Conservation (phyloP, 2,113 vertebrate species). For the Chaetorhynchus papuensis region DNA sequence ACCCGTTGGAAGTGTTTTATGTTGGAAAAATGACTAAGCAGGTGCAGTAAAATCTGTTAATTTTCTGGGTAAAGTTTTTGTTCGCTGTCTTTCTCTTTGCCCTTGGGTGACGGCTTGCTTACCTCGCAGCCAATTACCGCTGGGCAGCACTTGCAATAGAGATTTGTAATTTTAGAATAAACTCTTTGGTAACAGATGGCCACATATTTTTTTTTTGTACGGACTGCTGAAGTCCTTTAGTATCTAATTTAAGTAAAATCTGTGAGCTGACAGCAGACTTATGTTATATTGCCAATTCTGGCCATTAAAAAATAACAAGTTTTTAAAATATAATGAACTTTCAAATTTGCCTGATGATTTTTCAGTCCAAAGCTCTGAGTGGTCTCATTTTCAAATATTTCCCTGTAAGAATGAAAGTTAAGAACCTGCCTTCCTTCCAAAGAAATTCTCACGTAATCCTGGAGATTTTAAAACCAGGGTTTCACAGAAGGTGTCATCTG, state of each 20-base stretch:
- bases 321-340: background rate
- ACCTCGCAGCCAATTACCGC: background rate
- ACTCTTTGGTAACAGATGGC: constrained; percentile 44
- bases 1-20: background rate
- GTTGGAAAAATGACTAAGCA: background rate
- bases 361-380: background rate
- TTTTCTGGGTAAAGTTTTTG: background rate
- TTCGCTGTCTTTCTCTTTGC: background rate
- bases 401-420: background rate
- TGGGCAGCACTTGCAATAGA: background rate
- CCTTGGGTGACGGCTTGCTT: background rate
- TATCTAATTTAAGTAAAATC: constrained; percentile 50
- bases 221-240: constrained; percentile 30
- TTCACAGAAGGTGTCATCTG: background rate
- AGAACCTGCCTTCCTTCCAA: background rate
- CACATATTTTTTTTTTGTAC: background rate
- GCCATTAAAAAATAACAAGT: constrained; percentile 1
- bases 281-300: background rate
- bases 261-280: constrained; percentile 36
- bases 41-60: background rate
- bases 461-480: background rate
- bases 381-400: background rate
- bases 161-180: constrained; percentile 41
- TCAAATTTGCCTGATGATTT: background rate
- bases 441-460: background rate